phyloP scores from a whole-genome alignment of 2,113 vertebrate species.

The Axis porcinus region DNA sequence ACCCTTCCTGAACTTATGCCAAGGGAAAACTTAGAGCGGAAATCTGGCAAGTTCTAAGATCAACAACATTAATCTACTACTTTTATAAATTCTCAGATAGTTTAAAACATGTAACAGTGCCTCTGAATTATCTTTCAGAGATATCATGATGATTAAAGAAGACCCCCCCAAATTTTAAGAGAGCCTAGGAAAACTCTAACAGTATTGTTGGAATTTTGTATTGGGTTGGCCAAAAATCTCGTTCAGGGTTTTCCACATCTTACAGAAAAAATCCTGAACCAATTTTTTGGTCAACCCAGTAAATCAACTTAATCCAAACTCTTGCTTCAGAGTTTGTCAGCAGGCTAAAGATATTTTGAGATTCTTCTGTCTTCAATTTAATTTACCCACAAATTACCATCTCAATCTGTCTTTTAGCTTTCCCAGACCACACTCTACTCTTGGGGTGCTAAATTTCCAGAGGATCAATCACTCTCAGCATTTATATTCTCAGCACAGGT shows the following conservation, averaged over 20 bases:
- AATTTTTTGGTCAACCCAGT: background rate
- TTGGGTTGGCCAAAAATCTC: background rate
- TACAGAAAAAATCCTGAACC: background rate
- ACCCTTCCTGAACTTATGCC: background rate
- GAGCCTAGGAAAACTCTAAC: background rate
- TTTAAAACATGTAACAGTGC: background rate
- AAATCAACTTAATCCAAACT: background rate
- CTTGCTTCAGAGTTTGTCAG: background rate
- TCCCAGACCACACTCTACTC: background rate
- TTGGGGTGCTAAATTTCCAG: background rate
- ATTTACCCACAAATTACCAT: background rate
- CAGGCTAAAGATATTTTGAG: background rate
- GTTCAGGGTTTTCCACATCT: background rate
- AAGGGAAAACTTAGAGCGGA: conserved; percentile 10
- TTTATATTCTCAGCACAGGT: background rate
- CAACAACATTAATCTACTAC: background rate
- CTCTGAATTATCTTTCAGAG: background rate
- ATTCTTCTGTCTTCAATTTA: background rate
- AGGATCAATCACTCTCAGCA: background rate
- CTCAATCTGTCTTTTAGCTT: background rate
- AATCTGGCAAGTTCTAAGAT: background rate
- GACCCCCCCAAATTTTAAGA: background rate
- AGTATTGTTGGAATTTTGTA: background rate
- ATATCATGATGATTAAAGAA: background rate
- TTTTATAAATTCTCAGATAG: conserved; percentile 23